Base-by-base conservation (phyloP, 2,113 vertebrate species). In the Propithecus coquereli region DNA sequence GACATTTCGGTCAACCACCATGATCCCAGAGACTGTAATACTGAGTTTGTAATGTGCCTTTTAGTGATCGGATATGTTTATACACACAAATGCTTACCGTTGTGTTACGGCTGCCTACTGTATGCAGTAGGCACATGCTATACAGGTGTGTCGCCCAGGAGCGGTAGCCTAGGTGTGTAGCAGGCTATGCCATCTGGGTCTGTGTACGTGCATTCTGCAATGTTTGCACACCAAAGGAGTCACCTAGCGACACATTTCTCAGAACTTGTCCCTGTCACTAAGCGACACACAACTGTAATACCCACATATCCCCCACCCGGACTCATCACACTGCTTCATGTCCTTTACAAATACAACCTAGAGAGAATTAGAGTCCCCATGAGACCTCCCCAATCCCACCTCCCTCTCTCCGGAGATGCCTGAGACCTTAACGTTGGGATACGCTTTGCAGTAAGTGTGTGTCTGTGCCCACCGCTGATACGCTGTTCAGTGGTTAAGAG, bases 391-490 rank as follows among this genome's bases (percentile, higher is more conserved):
- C 71, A 37, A 0, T 6, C 12, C n/a, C n/a, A 8, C 59, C n/a
- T 52, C 34, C 11, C 20, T 14, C 13, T 32, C 45, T 52, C 17
- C 10, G 22, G 11, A 71, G 70, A 20, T 2, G 11, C 43, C 34
- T 3, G 0, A n/a, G 25, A 3, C 18, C 1, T 1, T 45, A 37
- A 23, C 9, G 30, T 16, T 20, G 50, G 13, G 5, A 25, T 4
- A 8, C 27, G 22, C 76, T 57, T 61, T 37, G 6, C 32, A n/a
- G 22, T 8, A 5, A 0, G 11, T 61, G 17, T 43, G 32, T n/a
- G 65, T 30, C 52, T 4, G 9, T 25, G 25, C 11, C 68, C 25
- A 61, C 34, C 25, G 2, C 6, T 17, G 7, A 10, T 7, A 9
- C 22, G 3, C 6, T 47, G 43, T 76, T 47, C 9, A 27, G 14